Conservation (phyloP, 2,888 invertebrate species). For the Spatulosminthurus flaviceps region DNA sequence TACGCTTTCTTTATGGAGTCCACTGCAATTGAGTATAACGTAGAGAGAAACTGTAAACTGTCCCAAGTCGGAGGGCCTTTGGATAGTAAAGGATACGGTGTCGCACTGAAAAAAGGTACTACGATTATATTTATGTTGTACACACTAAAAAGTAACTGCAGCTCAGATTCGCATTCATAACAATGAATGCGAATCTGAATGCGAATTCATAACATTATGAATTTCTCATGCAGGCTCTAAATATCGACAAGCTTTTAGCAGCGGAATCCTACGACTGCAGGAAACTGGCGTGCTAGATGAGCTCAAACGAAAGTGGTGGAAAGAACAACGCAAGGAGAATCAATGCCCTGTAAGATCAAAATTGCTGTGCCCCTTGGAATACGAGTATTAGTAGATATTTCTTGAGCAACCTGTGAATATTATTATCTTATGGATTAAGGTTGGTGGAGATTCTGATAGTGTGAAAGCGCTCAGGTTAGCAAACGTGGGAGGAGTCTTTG, state of each 20-base stretch:
- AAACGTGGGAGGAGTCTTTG: slow-evolving; percentile 95
- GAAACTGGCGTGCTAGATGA: slow-evolving; percentile 93
- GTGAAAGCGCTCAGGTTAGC: slow-evolving; percentile 77
- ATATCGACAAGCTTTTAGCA: slow-evolving; percentile 91
- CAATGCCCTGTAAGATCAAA: slow-evolving; percentile 66
- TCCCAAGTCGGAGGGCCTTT: slow-evolving; percentile 89
- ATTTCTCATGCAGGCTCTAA: slow-evolving; percentile 84
- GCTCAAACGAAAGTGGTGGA: slow-evolving; percentile 98
- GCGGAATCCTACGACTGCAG: slow-evolving; percentile 92
- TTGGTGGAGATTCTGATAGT: slow-evolving; percentile 66
- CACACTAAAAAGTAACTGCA: too few species aligned
- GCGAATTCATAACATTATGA: too few species aligned
- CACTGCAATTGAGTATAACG: slow-evolving; percentile 87
- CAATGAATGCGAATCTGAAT: not conserved
- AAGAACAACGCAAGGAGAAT: slow-evolving; percentile 88
- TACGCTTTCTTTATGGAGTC: slow-evolving; percentile 99
- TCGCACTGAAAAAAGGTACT: slow-evolving; percentile 83
- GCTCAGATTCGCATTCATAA: too few species aligned
- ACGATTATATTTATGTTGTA: not conserved
- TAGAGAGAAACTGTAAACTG: slow-evolving; percentile 88
- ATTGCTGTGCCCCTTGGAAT: too few species aligned
- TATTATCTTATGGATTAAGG: slow-evolving; percentile 42
- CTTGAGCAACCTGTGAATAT: too few species aligned
- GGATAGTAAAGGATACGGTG: slow-evolving; percentile 95
- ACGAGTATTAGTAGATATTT: too few species aligned